A percentile compares a stretch with the other conserved stretches of the same genome.
Evolutionary conservation across 2,888 invertebrate species (phyloP).

Genomic region (Silvanus unidentatus): DNA sequence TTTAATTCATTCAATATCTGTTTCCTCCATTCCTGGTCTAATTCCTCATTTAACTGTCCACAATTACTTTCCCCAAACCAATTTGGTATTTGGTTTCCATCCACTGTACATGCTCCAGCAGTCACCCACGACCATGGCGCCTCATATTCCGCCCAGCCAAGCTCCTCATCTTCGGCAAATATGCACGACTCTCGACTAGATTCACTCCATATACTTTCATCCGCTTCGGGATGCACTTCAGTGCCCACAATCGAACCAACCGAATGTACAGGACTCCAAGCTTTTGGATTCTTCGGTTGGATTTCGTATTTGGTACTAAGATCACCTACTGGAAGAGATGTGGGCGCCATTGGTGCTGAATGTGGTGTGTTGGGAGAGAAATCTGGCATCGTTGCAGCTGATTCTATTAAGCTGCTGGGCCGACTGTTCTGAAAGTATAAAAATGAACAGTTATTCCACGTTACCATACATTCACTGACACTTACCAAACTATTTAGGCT

Average conservation of each 20-base stretch:
- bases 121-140: conserved; percentile 69
- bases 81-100: conserved; percentile 66
- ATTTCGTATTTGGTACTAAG: conserved; percentile 63
- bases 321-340: conserved; percentile 56
- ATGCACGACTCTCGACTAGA: conserved; percentile 65
- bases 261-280: conserved; percentile 84
- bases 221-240: conserved; percentile 81
- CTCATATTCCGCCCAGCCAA: conserved; percentile 75
- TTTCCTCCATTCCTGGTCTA: conserved; percentile 69
- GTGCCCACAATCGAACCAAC: conserved; percentile 79
- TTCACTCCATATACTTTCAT: conserved; percentile 73
- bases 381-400: conserved; percentile 52
- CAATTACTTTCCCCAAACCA: conserved; percentile 52
- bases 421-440: conserved; percentile 41
- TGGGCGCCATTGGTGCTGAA: conserved; percentile 64
- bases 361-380: conserved; percentile 68
- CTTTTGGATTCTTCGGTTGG: conserved; percentile 71
- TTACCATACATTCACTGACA: conserved; percentile 4
- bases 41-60: conserved; percentile 51
- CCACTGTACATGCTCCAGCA: conserved; percentile 68
- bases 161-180: conserved; percentile 73
- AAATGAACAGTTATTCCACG: conserved; percentile 3
- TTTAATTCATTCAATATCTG: conserved; percentile 65
- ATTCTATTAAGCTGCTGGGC: conserved; percentile 52
- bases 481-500: conserved; percentile 60